Base-by-base conservation (phyloP, 1,140 invertebrate species). In the Calephelis virginiensis region DNA sequence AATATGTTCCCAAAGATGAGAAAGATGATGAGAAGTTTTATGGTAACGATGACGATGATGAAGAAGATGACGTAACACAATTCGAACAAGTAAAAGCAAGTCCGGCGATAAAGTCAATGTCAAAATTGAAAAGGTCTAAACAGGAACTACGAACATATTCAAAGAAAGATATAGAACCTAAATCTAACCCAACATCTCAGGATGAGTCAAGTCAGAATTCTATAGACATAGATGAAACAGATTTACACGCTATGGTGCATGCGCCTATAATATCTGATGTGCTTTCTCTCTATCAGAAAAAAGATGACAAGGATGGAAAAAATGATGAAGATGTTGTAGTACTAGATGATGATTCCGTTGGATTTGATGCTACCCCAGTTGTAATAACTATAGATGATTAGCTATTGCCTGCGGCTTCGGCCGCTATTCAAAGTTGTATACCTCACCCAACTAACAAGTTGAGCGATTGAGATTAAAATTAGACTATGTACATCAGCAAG, bases 211-310 rank as follows among this genome's bases (percentile, higher is more conserved):
- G 81, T 63, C 80, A 87, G 47, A 76, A 75, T 50, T 77, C 77
- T 10, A 63, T 72, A 5, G 76, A 79, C 6, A 71, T 74, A n/a
- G 71, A 78, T 6, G 82, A 81, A 63, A 69, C 69, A 38, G 74
- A 74, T 17, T 49, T 84, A n/a, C 82, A 83, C 47, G 68, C 74
- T 9, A 80, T 83, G 78, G 79, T 78, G 0, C 80, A 87, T 40
- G 78, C 85, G 17, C 85, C 85, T 10, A 84, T 90, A 4, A 90
- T 90, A 72, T 90, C 88, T 0, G 88, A 89, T 49, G 88, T 90
- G 10, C 71, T 89, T 7, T 90, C 86, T 1, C 75, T 88, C 0
- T 89, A 80, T 62, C 76, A 84, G 63, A 71, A 79, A 45, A 74
- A 81, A 48, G 72, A 77, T 12, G 68, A 69, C 7, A 67, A 69